These are phyloP conservation scores for Solenodon paradoxus DNA, from an alignment of 2,113 vertebrate species.

Conservation along the genomic window DNA sequence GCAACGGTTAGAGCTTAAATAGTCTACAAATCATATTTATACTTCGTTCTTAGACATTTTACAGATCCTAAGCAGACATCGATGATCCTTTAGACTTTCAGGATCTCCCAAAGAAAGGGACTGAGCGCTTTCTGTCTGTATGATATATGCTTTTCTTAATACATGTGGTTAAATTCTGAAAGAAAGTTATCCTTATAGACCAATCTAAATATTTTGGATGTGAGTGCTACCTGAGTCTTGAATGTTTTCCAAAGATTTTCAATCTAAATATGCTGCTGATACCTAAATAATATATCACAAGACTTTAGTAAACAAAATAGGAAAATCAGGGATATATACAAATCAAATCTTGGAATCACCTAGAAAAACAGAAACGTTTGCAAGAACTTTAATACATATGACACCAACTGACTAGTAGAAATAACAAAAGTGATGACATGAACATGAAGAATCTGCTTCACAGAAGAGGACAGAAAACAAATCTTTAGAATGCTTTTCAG, in stretches of 20 bases:
- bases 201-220: constrained; percentile 17
- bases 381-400: constrained; percentile 8
- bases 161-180: background rate
- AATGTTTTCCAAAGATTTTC: constrained; percentile 28
- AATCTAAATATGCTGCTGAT: constrained; percentile 41
- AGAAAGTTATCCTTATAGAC: background rate
- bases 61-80: background rate
- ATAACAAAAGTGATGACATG: constrained; percentile 20
- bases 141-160: constrained; percentile 28
- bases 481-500: background rate
- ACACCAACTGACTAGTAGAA: background rate
- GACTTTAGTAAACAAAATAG: background rate
- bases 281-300: constrained; percentile 1
- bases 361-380: constrained; percentile 43
- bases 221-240: constrained; percentile 28
- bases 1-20: constrained; percentile 11
- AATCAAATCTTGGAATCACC: constrained; percentile 9
- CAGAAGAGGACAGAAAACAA: background rate
- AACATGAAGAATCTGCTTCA: background rate
- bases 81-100: background rate
- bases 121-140: background rate
- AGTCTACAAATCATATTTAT: constrained; percentile 14
- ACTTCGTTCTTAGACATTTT: constrained; percentile 36
- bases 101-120: background rate
- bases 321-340: background rate